phyloP scores from a whole-genome alignment of 1,140 invertebrate genomes.

The Listronotus oregonensis region DNA sequence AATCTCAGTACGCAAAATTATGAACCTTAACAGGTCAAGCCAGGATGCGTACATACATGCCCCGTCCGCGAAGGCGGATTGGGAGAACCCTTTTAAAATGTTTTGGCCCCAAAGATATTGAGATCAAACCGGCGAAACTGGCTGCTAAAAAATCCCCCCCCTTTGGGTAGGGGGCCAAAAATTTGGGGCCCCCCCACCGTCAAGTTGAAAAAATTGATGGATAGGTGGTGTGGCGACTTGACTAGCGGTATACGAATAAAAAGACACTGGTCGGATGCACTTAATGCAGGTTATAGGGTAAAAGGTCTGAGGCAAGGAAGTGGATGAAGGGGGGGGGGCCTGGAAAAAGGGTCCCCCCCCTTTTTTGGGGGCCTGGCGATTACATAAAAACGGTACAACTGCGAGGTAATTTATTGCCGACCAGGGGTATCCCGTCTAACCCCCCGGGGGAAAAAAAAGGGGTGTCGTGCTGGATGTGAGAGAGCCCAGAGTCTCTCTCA shows the following conservation, averaged over 20 bases:
- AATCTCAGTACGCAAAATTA: neutral
- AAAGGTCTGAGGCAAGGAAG: neutral
- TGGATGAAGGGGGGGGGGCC: neutral
- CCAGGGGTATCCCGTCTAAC: constrained; percentile 7
- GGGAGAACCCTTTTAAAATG: constrained; percentile 1
- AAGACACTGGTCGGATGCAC: too few species aligned
- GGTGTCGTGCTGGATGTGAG: constrained; percentile 21
- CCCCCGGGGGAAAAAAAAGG: neutral
- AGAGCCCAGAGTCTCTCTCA: constrained; percentile 26
- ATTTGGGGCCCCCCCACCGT: too few species aligned
- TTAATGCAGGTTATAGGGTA: neutral
- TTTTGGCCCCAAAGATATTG: too few species aligned
- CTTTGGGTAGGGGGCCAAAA: too few species aligned
- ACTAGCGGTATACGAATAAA: too few species aligned
- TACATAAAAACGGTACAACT: constrained; percentile 27
- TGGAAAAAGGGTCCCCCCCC: neutral
- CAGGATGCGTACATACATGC: constrained; percentile 18
- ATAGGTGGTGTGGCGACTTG: too few species aligned
- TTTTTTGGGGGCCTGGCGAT: constrained; percentile 17
- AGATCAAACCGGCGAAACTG: too few species aligned
- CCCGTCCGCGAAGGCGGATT: constrained; percentile 21
- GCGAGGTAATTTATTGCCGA: constrained; percentile 19
- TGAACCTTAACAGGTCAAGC: constrained; percentile 32
- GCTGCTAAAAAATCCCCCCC: too few species aligned
- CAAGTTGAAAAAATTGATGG: too few species aligned